Evolutionary conservation across 2,888 invertebrate genomes (phyloP), one percentile per base, ranked within the genome.

Genomic region (Ceratothoa steindachneri): DNA sequence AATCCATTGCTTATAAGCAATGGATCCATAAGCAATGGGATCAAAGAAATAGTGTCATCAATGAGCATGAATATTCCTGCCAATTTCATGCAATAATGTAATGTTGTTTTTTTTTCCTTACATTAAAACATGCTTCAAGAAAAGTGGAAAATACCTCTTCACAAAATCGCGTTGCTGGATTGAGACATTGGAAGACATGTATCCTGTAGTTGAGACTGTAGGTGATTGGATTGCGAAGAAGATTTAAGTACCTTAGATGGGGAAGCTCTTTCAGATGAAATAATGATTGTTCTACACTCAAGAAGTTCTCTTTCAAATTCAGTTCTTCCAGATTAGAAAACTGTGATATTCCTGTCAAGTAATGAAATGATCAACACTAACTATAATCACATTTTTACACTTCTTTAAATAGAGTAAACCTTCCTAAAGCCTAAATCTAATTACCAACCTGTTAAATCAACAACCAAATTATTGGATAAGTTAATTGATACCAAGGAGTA

Each of bases 161-260:
- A 60, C 60, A 60, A 60, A 24, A 60, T 24, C 24, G n/a, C 64
- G 52, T 76, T n/a, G 67, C 70, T 29, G 76, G 73, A 53, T 73
- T 70, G n/a, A 76, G 64, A 27, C 65, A 27, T 28, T 52, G 41
- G 19, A 76, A 15, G n/a, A 41, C 55, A 4, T 60, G 66, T 27
- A 31, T 70, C 27, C 76, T 30, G 65, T 76, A 73, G 28, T 60
- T 69, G 24, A 67, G 30, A 28, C 73, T 55, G n/a, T 30, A 70
- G 41, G 70, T 41, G 52, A 76, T 9, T 22, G 76, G 73, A 67
- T 76, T 76, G 5, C 70, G 73, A 19, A 41, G n/a, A 2, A 76
- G 19, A n/a, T 22, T 41, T 2, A 76, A 66, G 19, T 53, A 15
- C 27, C 71, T 30, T 7, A 76, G 30, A 22, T 73, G 70, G 3